phyloP scores from a whole-genome alignment of 1,140 invertebrate species.

The Drosophila simulans region DNA sequence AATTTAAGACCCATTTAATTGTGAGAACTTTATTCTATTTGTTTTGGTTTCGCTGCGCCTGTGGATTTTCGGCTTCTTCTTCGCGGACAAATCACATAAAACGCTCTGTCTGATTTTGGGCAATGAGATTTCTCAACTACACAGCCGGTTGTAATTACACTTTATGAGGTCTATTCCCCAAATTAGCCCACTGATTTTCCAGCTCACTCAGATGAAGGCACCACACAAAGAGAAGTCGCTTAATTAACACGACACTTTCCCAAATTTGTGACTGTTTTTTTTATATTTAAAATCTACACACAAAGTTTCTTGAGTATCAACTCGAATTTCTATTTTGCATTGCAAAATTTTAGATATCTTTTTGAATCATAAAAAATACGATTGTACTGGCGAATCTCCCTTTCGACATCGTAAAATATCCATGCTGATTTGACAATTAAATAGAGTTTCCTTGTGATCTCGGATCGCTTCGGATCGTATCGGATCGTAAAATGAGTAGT shows the following conservation, averaged over 20 bases:
- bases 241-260: constrained; percentile 22
- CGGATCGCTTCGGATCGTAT: neutral
- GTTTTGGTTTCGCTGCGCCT: constrained; percentile 24
- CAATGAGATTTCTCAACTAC: constrained; percentile 27
- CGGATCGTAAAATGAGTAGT: constrained; percentile 10
- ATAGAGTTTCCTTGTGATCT: constrained; percentile 7
- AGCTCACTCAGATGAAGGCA: constrained; percentile 3
- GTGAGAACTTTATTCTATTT: constrained; percentile 83
- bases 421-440: constrained; percentile 24
- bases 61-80: constrained; percentile 1
- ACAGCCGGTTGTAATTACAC: constrained; percentile 68
- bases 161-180: constrained; percentile 62
- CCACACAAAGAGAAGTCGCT: constrained; percentile 1
- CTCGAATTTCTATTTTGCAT: too few relatives aligned
- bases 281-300: neutral
- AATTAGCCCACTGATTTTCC: constrained; percentile 42
- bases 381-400: too few relatives aligned
- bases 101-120: constrained; percentile 38
- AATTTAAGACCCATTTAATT: constrained; percentile 82
- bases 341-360: neutral
- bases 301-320: neutral
- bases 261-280: neutral
- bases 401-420: constrained; percentile 12
- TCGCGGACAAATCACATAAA: constrained; percentile 59
- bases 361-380: neutral